Evolutionary conservation across 2,888 invertebrate species (phyloP).

Genomic region (Hirtodrosophila histrioides): DNA sequence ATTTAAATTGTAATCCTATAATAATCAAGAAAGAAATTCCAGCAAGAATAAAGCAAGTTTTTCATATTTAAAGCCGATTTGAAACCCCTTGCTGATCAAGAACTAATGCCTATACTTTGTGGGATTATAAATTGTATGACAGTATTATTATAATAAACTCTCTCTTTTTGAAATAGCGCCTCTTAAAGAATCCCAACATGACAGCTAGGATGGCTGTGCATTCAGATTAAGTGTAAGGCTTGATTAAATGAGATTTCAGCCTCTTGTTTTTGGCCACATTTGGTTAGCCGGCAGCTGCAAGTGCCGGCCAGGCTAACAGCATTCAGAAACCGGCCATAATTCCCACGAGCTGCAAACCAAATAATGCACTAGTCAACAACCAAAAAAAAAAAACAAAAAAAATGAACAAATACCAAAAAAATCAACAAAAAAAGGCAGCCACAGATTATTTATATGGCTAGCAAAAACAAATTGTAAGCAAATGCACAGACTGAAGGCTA

Average conservation of each 20-base stretch:
- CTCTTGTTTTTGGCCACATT: constrained; percentile 25
- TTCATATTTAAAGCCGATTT: no score
- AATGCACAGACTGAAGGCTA: constrained; percentile 42
- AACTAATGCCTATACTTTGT: no score
- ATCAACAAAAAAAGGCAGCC: constrained; percentile 18
- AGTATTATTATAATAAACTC: no score
- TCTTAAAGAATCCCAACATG: not conserved
- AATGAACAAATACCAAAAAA: constrained; percentile 2
- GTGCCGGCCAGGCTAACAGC: constrained; percentile 32
- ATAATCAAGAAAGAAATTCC: no score
- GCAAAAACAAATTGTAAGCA: constrained; percentile 43
- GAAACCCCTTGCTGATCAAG: no score
- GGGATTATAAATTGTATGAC: no score
- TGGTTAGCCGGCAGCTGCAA: constrained; percentile 46
- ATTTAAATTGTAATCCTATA: no score
- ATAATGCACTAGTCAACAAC: constrained; percentile 24
- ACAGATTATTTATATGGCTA: constrained; percentile 43
- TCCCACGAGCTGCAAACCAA: constrained; percentile 61
- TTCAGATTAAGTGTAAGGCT: constrained; percentile 27
- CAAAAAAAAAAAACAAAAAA: constrained; percentile 15
- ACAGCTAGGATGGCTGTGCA: constrained; percentile 7
- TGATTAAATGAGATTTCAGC: constrained; percentile 12
- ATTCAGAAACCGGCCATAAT: constrained; percentile 61
- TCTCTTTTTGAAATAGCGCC: no score
- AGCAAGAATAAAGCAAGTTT: no score